Evolutionary conservation across 2,797 vertebrate species (phyloP), one percentile per base, ranked within the genome.

Genomic region (Huso huso): DNA sequence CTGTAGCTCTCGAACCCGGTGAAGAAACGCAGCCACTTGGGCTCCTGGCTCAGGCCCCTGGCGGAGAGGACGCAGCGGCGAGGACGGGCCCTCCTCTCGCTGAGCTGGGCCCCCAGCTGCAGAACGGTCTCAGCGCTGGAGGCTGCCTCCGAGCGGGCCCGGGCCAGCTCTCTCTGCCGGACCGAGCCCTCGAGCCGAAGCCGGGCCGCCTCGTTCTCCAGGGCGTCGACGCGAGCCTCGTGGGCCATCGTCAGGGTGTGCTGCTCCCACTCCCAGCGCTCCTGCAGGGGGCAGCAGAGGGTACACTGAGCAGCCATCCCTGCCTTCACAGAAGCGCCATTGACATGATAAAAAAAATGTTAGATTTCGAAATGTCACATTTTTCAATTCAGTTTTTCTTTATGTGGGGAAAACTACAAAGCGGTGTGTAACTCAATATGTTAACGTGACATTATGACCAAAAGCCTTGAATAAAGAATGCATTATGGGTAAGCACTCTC

Each of bases 21-120:
- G 66, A 76, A 78, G 63, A 81, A 79, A 49, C 71, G 73, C 68
- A 82, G 64, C 78, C 74, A 75, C 61, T 73, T 74, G 61, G 51
- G 7, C 4, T 68, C 51, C 8, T 37, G 61, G 49, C 73, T 68
- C 52, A 78, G 64, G 4, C 49, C 63, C 48, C 63, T 68, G 4
- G 76, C 67, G 8, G 71, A 73, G 66, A 80, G 74, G 6, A 55
- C 49, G 2, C n/a, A 55, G 5, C 64, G 61, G 8, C 61, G 58
- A 0, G 63, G 59, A 7, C 59, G 51, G 9, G 9, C 58, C 11
- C 62, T 61, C 15, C 62, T 37, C n/a, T 72, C 70, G 52, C 70
- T 70, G 60, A 75, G 61, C 66, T 78, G 73, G 55, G 61, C 63
- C 51, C 70, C 66, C 49, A 78, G 53, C 2, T 64, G 69, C 7